phyloP scores from a whole-genome alignment of 2,888 invertebrate species.

The Mythimna ferrago region DNA sequence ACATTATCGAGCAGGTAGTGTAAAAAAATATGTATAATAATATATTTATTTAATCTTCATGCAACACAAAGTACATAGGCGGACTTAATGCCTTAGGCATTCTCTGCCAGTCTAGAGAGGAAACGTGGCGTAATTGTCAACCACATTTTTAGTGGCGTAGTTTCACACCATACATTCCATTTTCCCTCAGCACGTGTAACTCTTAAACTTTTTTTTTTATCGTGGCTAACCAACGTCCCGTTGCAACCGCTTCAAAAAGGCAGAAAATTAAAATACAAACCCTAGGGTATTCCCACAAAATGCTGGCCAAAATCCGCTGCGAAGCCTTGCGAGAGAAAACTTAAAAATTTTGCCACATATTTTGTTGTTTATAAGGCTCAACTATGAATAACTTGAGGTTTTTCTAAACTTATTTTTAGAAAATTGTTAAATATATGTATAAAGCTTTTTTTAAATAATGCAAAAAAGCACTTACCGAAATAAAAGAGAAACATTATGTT shows the following conservation, averaged over 20 bases:
- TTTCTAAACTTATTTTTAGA: neutral
- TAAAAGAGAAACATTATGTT: neutral
- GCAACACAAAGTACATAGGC: no score
- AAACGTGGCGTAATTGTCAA: neutral
- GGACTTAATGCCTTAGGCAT: no score
- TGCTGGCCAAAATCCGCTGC: slow-evolving; percentile 41
- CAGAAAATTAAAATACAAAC: slow-evolving; percentile 62
- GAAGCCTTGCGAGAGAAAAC: slow-evolving; percentile 25
- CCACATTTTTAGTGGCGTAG: slow-evolving; percentile 8
- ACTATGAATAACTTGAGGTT: slow-evolving; percentile 34
- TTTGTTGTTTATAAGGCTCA: slow-evolving; percentile 27
- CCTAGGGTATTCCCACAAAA: slow-evolving; percentile 49
- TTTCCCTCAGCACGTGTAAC: slow-evolving; percentile 17
- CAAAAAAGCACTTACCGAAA: neutral
- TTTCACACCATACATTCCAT: slow-evolving; percentile 13
- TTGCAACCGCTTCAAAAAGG: slow-evolving; percentile 55
- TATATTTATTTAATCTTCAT: no score
- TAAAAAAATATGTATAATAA: no score
- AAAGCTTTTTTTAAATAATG: neutral
- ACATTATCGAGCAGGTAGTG: no score
- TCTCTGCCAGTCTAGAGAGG: neutral
- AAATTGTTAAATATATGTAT: neutral
- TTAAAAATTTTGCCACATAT: slow-evolving; percentile 33
- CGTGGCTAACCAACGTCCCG: slow-evolving; percentile 26
- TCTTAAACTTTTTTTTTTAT: slow-evolving; percentile 45